Conservation (phyloP, 2,113 vertebrate species). For the Hymenochirus boettgeri region DNA sequence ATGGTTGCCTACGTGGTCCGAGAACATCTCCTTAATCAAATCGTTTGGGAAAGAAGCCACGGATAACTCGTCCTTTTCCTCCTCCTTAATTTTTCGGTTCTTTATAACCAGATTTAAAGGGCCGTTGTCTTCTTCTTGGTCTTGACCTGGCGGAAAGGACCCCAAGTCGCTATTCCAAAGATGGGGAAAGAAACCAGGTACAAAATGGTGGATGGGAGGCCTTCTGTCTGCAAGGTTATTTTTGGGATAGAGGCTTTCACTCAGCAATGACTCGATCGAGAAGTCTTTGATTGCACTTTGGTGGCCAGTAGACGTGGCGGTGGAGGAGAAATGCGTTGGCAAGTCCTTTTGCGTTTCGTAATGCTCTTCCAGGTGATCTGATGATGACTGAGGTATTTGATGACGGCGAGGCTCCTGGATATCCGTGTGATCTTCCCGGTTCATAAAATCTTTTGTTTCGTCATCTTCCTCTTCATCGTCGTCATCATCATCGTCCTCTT, state of each 20-base stretch:
- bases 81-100: constrained; percentile 89
- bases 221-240: constrained; percentile 75
- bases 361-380: constrained; percentile 63
- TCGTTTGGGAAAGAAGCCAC: constrained; percentile 73
- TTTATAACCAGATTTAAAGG: constrained; percentile 89
- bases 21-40: constrained; percentile 87
- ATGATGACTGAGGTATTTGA: constrained; percentile 78
- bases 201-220: constrained; percentile 74
- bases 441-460: constrained; percentile 67
- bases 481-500: constrained; percentile 58
- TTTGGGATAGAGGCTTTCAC: constrained; percentile 89
- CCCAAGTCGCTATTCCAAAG: constrained; percentile 83
- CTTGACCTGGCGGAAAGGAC: constrained; percentile 73
- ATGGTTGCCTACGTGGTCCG: constrained; percentile 59
- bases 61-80: constrained; percentile 81
- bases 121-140: constrained; percentile 65
- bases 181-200: constrained; percentile 86
- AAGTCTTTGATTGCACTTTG: constrained; percentile 83
- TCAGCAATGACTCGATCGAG: constrained; percentile 89
- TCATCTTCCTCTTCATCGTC: constrained; percentile 70
- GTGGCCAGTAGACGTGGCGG: constrained; percentile 53
- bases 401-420: constrained; percentile 66
- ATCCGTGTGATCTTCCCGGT: constrained; percentile 57
- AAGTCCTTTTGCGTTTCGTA: constrained; percentile 65
- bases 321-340: constrained; percentile 57